phyloP scores from a whole-genome alignment of 1,140 invertebrate species.

The Wasmannia auropunctata region DNA sequence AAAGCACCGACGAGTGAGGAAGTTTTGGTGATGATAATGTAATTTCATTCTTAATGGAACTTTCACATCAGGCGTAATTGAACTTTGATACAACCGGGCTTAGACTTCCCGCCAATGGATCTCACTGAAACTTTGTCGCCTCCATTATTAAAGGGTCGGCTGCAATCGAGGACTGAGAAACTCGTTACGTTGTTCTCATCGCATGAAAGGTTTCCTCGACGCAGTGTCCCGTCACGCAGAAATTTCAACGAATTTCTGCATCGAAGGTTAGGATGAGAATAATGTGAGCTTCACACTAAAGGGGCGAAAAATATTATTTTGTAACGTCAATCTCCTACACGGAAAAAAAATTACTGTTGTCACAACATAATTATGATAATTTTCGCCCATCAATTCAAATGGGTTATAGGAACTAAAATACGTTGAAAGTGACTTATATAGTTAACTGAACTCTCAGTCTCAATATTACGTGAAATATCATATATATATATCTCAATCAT shows the following conservation, averaged over 20 bases:
- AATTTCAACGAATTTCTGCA: slow-evolving; percentile 5
- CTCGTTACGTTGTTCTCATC: slow-evolving; percentile 22
- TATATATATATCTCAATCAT: too few relatives aligned
- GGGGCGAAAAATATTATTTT: not conserved
- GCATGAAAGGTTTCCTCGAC: not conserved
- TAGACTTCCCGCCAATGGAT: slow-evolving; percentile 17
- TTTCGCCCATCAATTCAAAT: too few relatives aligned
- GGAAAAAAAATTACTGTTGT: too few relatives aligned
- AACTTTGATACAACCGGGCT: slow-evolving; percentile 34
- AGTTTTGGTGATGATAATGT: not conserved
- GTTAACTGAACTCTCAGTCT: too few relatives aligned
- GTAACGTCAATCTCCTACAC: not conserved
- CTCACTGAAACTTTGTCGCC: slow-evolving; percentile 18
- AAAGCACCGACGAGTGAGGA: not conserved
- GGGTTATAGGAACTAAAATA: too few relatives aligned
- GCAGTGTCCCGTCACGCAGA: not conserved
- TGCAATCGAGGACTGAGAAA: slow-evolving; percentile 16
- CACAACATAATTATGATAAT: too few relatives aligned
- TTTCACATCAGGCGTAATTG: slow-evolving; percentile 45
- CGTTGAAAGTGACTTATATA: too few relatives aligned
- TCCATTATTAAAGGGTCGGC: slow-evolving; percentile 24
- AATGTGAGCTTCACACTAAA: not conserved
- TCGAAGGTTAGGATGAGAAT: not conserved
- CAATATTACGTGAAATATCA: too few relatives aligned
- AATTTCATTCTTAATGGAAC: slow-evolving; percentile 37